phyloP scores from a whole-genome alignment of 2,113 vertebrate species.

The Pachycephala philippinensis region DNA sequence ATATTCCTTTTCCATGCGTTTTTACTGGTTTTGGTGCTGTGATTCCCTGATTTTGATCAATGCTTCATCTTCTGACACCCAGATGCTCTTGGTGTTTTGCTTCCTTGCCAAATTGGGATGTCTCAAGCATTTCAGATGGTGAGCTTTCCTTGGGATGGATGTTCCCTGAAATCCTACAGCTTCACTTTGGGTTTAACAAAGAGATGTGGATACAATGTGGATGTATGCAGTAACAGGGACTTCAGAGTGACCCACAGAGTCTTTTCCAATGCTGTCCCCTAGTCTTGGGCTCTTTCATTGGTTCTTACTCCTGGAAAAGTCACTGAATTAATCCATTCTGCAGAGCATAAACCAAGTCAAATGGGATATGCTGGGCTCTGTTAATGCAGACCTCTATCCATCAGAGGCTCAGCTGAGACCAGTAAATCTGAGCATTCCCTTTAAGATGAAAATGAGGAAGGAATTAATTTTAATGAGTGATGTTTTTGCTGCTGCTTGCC shows the following conservation, averaged over 20 bases:
- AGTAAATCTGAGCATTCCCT: conserved; percentile 57
- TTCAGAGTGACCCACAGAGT: not conserved
- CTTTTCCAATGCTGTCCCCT: not conserved
- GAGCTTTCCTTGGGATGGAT: not conserved
- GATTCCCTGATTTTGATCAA: not conserved
- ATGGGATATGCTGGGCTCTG: conserved; percentile 18
- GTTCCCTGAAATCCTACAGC: not conserved
- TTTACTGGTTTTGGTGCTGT: not conserved
- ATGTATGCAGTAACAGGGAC: not conserved
- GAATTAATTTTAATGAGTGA: conserved; percentile 72
- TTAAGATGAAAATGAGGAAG: conserved; percentile 67
- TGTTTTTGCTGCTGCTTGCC: conserved; percentile 49
- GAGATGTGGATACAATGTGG: not conserved
- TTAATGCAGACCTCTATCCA: conserved; percentile 45
- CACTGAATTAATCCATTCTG: not conserved
- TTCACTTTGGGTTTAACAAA: not conserved
- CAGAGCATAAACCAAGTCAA: conserved; percentile 13
- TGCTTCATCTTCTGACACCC: not conserved
- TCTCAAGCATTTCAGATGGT: not conserved
- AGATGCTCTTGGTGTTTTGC: not conserved
- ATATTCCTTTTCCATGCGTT: not conserved
- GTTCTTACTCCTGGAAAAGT: not conserved
- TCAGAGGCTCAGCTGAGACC: conserved; percentile 50
- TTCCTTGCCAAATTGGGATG: not conserved
- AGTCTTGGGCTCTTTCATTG: not conserved